phyloP scores from a whole-genome alignment of 2,888 invertebrate genomes.

The Archaeoteleia sp. region DNA sequence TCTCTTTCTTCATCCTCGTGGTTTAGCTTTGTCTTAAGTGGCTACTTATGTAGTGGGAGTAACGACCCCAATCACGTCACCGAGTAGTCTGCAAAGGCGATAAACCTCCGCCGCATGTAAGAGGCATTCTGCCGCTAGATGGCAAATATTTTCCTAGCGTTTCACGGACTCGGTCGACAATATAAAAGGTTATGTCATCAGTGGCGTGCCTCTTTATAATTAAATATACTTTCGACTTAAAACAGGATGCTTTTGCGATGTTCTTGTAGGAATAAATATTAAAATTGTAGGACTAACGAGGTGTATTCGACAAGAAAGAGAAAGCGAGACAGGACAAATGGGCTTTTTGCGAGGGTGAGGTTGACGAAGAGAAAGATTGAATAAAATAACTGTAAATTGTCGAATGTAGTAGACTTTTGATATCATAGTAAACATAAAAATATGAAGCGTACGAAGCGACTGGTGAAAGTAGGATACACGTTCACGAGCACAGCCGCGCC shows the following conservation, averaged over 20 bases:
- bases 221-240: neutral
- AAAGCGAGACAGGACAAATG: constrained; percentile 28
- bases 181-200: neutral
- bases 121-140: constrained; percentile 7
- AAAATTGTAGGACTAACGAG: neutral
- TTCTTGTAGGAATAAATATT: neutral
- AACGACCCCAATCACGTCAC: constrained; percentile 11
- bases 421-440: constrained; percentile 46
- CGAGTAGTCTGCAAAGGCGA: constrained; percentile 2
- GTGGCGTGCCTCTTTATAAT: no score
- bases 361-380: constrained; percentile 26
- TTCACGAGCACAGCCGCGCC: constrained; percentile 11
- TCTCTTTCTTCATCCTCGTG: neutral
- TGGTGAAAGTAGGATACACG: constrained; percentile 51
- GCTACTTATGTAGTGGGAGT: constrained; percentile 8
- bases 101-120: neutral
- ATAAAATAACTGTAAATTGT: constrained; percentile 34
- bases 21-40: constrained; percentile 9
- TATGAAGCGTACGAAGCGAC: constrained; percentile 29
- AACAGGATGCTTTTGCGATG: neutral
- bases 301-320: constrained; percentile 16
- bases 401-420: constrained; percentile 29
- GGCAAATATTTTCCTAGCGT: neutral
- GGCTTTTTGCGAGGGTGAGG: constrained; percentile 25
- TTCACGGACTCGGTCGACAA: constrained; percentile 1